Evolutionary conservation across 2,888 invertebrate genomes (phyloP).

Genomic region (Belgica antarctica): DNA sequence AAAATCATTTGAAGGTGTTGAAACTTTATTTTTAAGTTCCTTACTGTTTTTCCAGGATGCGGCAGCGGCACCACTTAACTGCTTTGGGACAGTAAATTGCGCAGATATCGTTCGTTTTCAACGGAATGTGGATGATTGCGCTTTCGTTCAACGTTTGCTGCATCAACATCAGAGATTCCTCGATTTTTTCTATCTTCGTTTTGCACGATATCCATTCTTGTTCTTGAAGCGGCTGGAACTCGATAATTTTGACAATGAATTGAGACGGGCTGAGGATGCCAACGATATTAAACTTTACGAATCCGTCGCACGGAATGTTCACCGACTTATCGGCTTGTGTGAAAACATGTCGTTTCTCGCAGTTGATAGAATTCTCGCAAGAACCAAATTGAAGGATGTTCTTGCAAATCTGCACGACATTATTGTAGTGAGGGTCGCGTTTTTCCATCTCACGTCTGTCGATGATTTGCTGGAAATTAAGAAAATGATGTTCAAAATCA

Average conservation of each 20-base stretch:
- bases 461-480: constrained; percentile 47
- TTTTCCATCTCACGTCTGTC: constrained; percentile 47
- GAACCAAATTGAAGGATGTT: constrained; percentile 47
- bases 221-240: neutral
- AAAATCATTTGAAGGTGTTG: neutral
- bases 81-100: constrained; percentile 53
- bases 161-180: neutral
- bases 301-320: constrained; percentile 46
- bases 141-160: constrained; percentile 7
- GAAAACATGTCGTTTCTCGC: constrained; percentile 64
- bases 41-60: constrained; percentile 56
- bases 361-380: constrained; percentile 59
- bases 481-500: constrained; percentile 46
- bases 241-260: neutral
- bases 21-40: neutral
- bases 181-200: neutral
- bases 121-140: neutral
- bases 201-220: neutral
- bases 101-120: constrained; percentile 60
- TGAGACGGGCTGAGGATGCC: neutral
- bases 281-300: neutral
- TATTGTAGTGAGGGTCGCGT: constrained; percentile 51
- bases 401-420: constrained; percentile 59
- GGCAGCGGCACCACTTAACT: constrained; percentile 57
- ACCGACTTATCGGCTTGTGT: constrained; percentile 58